A percentile compares a stretch with the other conserved stretches of the same genome.
Evolutionary conservation across 2,113 vertebrate genomes (phyloP).

Genomic region (Pantherophis guttatus): DNA sequence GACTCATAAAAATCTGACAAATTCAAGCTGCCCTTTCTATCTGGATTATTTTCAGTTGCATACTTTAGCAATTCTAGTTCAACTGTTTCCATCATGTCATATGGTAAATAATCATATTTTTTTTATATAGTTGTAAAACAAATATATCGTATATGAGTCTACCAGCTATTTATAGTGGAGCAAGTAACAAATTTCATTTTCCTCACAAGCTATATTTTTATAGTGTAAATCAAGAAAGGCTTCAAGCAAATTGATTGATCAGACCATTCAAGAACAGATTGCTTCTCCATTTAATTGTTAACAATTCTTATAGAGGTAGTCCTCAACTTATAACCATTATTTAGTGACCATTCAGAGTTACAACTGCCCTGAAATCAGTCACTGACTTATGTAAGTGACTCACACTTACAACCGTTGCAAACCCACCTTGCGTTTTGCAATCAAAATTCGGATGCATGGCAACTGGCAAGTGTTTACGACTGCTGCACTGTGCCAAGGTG

Average conservation of each 20-base stretch:
- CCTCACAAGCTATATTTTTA: conserved; percentile 2
- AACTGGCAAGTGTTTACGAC: not conserved
- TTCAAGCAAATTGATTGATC: conserved; percentile 11
- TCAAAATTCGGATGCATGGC: not conserved
- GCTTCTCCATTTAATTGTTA: not conserved
- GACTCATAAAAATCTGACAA: conserved; percentile 18
- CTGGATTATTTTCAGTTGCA: conserved; percentile 5
- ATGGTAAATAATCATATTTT: conserved; percentile 53
- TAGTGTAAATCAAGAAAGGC: conserved; percentile 9
- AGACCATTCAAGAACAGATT: not conserved
- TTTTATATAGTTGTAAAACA: conserved; percentile 67
- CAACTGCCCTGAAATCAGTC: not conserved
- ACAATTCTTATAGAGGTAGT: not conserved
- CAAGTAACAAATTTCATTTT: conserved; percentile 45
- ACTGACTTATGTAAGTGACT: not conserved
- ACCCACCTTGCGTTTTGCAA: not conserved
- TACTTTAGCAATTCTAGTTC: not conserved
- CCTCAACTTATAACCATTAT: not conserved
- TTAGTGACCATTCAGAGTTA: not conserved
- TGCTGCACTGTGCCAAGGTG: not conserved
- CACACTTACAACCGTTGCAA: not conserved
- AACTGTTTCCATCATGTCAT: conserved; percentile 59
- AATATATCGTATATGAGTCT: conserved; percentile 51
- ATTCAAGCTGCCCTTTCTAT: not conserved
- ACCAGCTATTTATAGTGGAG: conserved; percentile 61